These are phyloP conservation scores for Lordiphosa clarofinis DNA, from an alignment of 1,140 invertebrate species.

Conservation along the genomic window DNA sequence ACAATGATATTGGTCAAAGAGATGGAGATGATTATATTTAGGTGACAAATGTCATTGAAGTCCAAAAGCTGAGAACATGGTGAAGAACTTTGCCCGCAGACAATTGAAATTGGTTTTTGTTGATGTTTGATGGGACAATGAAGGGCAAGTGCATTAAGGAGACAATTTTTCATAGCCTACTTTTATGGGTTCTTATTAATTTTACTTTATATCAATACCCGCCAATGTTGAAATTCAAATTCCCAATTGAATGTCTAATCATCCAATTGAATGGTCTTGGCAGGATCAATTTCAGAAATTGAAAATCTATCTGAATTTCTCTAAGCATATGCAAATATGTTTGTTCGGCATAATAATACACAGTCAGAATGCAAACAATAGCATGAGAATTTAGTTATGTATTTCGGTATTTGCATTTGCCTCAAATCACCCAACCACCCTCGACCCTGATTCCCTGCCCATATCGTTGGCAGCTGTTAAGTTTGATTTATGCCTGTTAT, in stretches of 20 bases:
- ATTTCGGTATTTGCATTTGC: constrained; percentile 6
- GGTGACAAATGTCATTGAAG: too few species aligned
- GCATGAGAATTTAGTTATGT: constrained; percentile 13
- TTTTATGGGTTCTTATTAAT: too few species aligned
- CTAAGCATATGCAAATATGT: constrained; percentile 7
- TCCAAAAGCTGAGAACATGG: constrained; percentile 2
- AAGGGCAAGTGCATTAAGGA: too few species aligned
- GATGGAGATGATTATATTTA: too few species aligned
- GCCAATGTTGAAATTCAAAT: too few species aligned
- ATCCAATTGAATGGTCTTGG: too few species aligned
- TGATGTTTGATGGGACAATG: not conserved
- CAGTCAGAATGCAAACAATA: not conserved
- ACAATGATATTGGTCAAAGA: too few species aligned
- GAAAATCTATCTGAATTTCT: constrained; percentile 7
- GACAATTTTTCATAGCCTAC: too few species aligned
- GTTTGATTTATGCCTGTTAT: constrained; percentile 54
- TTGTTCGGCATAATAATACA: too few species aligned
- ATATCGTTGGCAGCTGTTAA: constrained; percentile 50
- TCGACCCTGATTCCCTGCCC: not conserved
- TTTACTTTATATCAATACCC: too few species aligned
- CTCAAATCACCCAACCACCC: not conserved
- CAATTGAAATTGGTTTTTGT: constrained; percentile 41
- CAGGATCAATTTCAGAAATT: constrained; percentile 1
- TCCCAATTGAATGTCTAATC: too few species aligned
- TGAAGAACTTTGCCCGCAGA: constrained; percentile 25